phyloP scores from a whole-genome alignment of 2,113 vertebrate genomes.

The Plecotus auritus region DNA sequence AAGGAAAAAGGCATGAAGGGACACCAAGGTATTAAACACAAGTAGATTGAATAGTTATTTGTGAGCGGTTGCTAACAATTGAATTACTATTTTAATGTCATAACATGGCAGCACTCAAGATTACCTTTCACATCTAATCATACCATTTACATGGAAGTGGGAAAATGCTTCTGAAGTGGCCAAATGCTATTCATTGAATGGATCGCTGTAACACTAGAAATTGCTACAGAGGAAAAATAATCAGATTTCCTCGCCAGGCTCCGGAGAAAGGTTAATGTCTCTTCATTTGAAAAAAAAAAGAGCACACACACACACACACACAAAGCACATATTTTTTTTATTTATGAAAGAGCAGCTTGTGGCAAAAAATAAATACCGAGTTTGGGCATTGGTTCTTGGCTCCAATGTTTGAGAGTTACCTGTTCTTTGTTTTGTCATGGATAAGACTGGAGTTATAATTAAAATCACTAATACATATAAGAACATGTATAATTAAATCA shows the following conservation, averaged over 20 bases:
- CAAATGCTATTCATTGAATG: constrained; percentile 57
- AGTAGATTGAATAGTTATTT: constrained; percentile 66
- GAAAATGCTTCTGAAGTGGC: constrained; percentile 65
- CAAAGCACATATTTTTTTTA: not conserved
- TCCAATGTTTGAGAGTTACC: not conserved
- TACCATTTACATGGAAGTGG: constrained; percentile 66
- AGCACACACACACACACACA: not conserved
- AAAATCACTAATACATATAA: not conserved
- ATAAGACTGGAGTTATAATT: not conserved
- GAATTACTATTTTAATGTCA: constrained; percentile 75
- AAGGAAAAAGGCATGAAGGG: constrained; percentile 34
- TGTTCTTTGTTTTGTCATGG: not conserved
- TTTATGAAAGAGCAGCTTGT: not conserved
- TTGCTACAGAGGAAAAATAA: constrained; percentile 55
- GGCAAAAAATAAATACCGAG: not conserved
- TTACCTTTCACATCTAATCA: constrained; percentile 74
- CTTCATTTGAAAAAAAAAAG: not conserved
- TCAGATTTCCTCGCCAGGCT: constrained; percentile 45
- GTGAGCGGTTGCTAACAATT: constrained; percentile 61
- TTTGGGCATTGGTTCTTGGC: not conserved
- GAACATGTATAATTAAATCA: not conserved
- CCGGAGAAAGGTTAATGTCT: constrained; percentile 54
- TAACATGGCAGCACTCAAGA: constrained; percentile 66
- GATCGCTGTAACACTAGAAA: constrained; percentile 61
- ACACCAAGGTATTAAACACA: constrained; percentile 47